phyloP scores from a whole-genome alignment of 1,140 invertebrate genomes.

The Zaprionus tsacasi region DNA sequence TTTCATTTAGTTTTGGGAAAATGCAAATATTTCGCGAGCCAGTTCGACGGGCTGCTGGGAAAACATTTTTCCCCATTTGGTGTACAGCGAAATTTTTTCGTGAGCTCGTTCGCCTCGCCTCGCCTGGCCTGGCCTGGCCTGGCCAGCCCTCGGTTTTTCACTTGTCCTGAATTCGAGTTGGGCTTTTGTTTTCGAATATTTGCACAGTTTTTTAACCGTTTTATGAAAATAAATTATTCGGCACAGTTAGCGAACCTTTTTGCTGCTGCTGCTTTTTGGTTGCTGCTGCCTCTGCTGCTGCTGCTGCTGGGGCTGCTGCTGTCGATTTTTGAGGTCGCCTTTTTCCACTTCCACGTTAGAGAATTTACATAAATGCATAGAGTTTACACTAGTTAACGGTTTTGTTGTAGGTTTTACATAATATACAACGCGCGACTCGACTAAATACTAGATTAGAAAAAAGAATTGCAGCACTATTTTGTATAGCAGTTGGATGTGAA shows the following conservation, averaged over 20 bases:
- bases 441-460: slow-evolving; percentile 71
- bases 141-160: slow-evolving; percentile 40
- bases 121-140: slow-evolving; percentile 15
- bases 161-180: slow-evolving; percentile 21
- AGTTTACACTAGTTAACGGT: slow-evolving; percentile 74
- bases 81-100: slow-evolving; percentile 78
- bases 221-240: not conserved
- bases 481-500: slow-evolving; percentile 69
- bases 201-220: not conserved
- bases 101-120: slow-evolving; percentile 48
- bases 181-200: slow-evolving; percentile 20
- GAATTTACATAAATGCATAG: slow-evolving; percentile 82
- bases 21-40: slow-evolving; percentile 35
- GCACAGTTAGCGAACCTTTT: slow-evolving; percentile 65
- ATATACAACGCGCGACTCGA: slow-evolving; percentile 58
- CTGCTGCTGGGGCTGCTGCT: slow-evolving; percentile 58
- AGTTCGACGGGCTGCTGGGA: slow-evolving; percentile 21
- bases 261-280: slow-evolving; percentile 49
- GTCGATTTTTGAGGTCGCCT: slow-evolving; percentile 69
- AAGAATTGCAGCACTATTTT: slow-evolving; percentile 56
- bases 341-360: slow-evolving; percentile 69
- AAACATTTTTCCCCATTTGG: slow-evolving; percentile 69
- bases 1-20: slow-evolving; percentile 9
- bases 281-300: slow-evolving; percentile 39
- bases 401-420: slow-evolving; percentile 61